Evolutionary conservation across 2,113 vertebrate genomes (phyloP), one percentile per base, ranked within the genome.

Genomic region (Gambusia affinis): DNA sequence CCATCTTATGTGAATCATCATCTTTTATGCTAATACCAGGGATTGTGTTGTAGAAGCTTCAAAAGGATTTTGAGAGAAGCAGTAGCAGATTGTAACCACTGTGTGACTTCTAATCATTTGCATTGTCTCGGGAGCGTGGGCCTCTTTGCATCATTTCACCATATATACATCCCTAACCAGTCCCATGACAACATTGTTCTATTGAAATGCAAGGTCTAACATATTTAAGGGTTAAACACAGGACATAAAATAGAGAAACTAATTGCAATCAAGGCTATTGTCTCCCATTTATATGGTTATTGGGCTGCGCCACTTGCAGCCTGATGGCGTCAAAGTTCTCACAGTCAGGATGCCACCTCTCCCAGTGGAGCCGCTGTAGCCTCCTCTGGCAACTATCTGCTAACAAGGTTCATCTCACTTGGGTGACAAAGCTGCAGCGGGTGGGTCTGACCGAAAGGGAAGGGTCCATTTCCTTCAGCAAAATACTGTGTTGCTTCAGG

Each of bases 301-400:
- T 93, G 93, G 92, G 79, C 74, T 82, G 64, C 80, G 84, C 68
- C 86, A 80, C 87, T 87, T 37, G 72, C 64, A 76, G 86, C 82
- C 79, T 82, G 85, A 83, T 79, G 61, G 89, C 73, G 91, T 93
- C 81, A 85, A 90, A 93, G 89, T 95, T 94, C 94, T 93, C 93
- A 94, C 93, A 92, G 88, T 92, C 89, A 91, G 80, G 91, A 91
- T 66, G 78, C 83, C 85, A 73, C 71, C 85, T 82, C 89, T 72
- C 91, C 83, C 69, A 82, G 85, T 86, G 89, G 85, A 88, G 90
- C 74, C 69, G 75, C 71, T 70, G 54, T 65, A 76, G 84, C 81
- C 79, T 91, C 89, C 82, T 92, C 90, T 95, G 92, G 93, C 95
- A 96, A 95, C 93, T 95, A 96, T 94, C 95, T 95, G 96, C 94